These are phyloP conservation scores for Delphinapterus leucas DNA, from an alignment of 2,113 vertebrate genomes.

Conservation along the genomic window DNA sequence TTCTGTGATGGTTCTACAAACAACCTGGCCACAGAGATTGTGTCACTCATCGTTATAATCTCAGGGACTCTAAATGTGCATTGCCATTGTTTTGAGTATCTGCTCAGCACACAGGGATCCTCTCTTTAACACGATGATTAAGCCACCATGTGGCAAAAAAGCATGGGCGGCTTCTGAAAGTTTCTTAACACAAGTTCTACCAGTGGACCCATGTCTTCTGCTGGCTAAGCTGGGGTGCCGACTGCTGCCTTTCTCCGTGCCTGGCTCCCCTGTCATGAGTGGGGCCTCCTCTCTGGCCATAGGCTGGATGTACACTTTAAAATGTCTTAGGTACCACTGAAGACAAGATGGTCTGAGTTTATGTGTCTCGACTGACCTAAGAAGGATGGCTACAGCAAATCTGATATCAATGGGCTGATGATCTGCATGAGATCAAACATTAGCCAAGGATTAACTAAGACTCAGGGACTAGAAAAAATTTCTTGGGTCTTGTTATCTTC, in stretches of 20 bases:
- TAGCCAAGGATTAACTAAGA: not conserved
- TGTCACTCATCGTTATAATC: not conserved
- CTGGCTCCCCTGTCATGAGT: rapidly evolving
- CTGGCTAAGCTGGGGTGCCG: rapidly evolving
- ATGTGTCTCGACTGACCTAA: not conserved
- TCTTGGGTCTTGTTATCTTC: not conserved
- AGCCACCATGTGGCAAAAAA: not conserved
- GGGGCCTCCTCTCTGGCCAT: rapidly evolving
- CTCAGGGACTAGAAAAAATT: not conserved
- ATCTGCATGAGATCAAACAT: not conserved
- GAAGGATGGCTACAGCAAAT: not conserved
- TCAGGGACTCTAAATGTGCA: not conserved
- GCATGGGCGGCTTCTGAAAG: not conserved
- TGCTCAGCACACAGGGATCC: not conserved
- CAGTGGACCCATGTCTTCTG: not conserved
- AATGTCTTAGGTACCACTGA: not conserved
- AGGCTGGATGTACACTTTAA: rapidly evolving
- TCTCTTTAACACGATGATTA: not conserved
- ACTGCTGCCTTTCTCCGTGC: rapidly evolving
- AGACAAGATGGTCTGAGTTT: rapidly evolving
- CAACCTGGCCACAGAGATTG: not conserved
- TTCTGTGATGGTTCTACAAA: too few species aligned
- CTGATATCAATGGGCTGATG: not conserved
- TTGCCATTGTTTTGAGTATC: too few species aligned
- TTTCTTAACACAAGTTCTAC: not conserved